These are phyloP conservation scores for Hemicordylus capensis DNA, from an alignment of 2,113 vertebrate species.

Conservation along the genomic window DNA sequence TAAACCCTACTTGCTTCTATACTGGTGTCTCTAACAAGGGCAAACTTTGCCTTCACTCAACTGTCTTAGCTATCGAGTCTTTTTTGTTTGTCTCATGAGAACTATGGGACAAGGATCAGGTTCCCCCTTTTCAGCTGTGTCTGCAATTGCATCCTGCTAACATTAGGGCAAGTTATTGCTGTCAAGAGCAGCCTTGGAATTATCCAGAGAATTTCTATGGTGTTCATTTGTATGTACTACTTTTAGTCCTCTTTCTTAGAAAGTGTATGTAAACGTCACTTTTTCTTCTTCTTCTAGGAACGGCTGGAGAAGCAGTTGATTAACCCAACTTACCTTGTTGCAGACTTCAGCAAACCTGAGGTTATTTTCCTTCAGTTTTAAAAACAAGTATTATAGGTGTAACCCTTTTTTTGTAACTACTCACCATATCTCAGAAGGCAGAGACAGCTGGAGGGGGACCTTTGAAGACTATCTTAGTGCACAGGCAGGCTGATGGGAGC, in stretches of 20 bases:
- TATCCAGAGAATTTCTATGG: neutral
- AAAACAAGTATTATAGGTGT: neutral
- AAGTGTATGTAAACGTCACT: neutral
- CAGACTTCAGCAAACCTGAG: conserved; percentile 95
- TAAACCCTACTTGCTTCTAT: neutral
- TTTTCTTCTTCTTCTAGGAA: conserved; percentile 78
- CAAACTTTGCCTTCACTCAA: neutral
- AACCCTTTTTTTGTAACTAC: too few species aligned
- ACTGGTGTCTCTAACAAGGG: neutral
- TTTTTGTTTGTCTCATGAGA: neutral
- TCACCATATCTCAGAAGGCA: too few species aligned
- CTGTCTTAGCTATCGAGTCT: neutral
- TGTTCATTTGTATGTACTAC: neutral
- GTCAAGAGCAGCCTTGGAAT: too few species aligned
- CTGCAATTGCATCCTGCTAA: neutral
- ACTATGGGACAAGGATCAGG: neutral
- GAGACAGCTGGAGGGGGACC: too few species aligned
- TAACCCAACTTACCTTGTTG: conserved; percentile 85
- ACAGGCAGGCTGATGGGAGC: neutral
- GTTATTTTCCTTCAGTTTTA: conserved; percentile 70
- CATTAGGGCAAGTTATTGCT: neutral
- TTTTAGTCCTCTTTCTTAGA: neutral
- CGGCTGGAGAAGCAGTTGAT: conserved; percentile 86
- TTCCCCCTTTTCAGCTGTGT: neutral
- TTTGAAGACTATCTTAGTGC: too few species aligned